Evolutionary conservation across 2,113 vertebrate species (phyloP), one percentile per base, ranked within the genome.

Genomic region (Oncorhynchus kisutch): DNA sequence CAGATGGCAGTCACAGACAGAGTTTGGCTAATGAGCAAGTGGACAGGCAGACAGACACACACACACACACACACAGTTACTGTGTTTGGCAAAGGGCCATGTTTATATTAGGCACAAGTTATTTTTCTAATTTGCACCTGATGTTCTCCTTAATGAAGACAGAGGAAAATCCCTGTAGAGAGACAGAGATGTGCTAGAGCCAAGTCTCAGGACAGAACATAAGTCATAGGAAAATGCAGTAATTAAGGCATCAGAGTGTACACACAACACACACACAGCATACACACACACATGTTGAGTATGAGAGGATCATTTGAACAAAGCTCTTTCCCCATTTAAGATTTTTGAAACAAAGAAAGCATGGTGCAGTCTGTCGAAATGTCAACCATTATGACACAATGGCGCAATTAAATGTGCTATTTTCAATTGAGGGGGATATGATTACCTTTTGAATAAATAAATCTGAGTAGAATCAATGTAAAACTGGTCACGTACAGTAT

Each of bases 61-160:
- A 25, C 62, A 14, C 62, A 65, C 62, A 25, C 62, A 67, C 25
- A 67, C 65, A 67, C 14, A 31, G 11, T 18, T 18, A 31, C 25
- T 18, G 51, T 31, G 25, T 67, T 67, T 67, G 65, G 65, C 65
- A 67, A 16, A 29, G 24, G 14, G 65, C 65, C 65, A 67, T 67
- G 27, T 67, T 67, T 27, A 67, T 29, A 16, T 18, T 29, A 31
- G 27, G 65, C 29, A 67, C 65, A 67, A 29, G 25, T 29, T 67
- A 67, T 67, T 67, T 29, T 29, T 24, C 65, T 67, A 67, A 67
- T 67, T 34, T 29, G 65, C 65, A 67, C 65, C 65, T 34, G 65
- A 67, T 67, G 65, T 67, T 67, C 65, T 27, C 29, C 27, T 54
- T 67, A 67, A 67, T 67, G 65, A 67, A 67, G 65, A 67, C 25